These are phyloP conservation scores for Bubo blakistoni DNA, from an alignment of 2,113 vertebrate species.

Conservation along the genomic window DNA sequence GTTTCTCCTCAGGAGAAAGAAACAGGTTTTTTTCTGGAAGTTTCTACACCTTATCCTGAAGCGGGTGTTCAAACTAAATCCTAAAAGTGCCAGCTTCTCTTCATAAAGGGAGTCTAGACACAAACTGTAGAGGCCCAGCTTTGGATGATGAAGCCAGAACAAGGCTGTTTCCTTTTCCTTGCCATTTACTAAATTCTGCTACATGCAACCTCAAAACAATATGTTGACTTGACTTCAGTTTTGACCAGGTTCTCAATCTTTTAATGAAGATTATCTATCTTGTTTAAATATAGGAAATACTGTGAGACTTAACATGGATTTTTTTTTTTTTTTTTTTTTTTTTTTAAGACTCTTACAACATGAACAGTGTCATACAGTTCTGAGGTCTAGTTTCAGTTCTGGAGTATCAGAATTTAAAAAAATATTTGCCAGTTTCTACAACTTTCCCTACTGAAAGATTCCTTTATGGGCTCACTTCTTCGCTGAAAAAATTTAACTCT, in stretches of 20 bases:
- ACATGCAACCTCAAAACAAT: not conserved
- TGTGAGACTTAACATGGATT: not conserved
- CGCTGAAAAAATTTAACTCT: not conserved
- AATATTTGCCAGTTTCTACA: not conserved
- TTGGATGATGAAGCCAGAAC: not conserved
- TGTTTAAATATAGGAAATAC: not conserved
- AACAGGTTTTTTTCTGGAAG: not conserved
- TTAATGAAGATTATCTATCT: not conserved
- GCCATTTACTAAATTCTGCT: not conserved
- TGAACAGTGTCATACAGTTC: not conserved
- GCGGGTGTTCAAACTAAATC: not conserved
- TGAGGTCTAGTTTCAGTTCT: not conserved
- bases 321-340: not conserved
- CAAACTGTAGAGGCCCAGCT: fast-evolving
- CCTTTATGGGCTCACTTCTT: not conserved
- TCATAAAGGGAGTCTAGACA: too few relatives aligned
- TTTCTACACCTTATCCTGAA: not conserved
- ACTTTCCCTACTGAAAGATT: not conserved
- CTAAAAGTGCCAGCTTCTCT: not conserved
- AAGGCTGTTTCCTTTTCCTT: not conserved
- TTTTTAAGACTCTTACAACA: not conserved
- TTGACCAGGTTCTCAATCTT: not conserved
- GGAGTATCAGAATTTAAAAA: not conserved
- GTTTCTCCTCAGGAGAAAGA: not conserved
- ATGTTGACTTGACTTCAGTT: not conserved